These are phyloP conservation scores for Cerceris rybyensis DNA, from an alignment of 2,888 invertebrate species.

Conservation along the genomic window DNA sequence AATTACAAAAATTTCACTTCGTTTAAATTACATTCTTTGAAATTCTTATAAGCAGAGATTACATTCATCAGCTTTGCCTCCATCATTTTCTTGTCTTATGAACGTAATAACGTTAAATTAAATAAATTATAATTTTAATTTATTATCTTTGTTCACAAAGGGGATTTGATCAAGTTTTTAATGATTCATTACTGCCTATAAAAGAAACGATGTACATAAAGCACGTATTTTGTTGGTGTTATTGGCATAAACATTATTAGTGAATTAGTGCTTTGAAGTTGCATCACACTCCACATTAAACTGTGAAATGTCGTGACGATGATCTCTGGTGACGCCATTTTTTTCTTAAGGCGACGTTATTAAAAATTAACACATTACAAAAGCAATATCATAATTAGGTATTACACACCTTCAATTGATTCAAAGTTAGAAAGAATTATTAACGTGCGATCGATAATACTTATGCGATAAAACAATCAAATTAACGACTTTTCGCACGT, in stretches of 20 bases:
- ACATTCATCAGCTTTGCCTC: too few species aligned
- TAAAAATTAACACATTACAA: too few species aligned
- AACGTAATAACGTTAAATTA: too few species aligned
- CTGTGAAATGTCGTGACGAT: slow-evolving; percentile 13
- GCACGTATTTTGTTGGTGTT: slow-evolving; percentile 20
- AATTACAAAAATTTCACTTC: too few species aligned
- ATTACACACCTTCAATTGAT: not conserved
- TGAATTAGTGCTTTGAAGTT: slow-evolving; percentile 12
- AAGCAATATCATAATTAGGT: too few species aligned
- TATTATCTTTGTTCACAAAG: not conserved
- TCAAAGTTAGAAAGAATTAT: not conserved
- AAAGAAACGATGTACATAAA: slow-evolving; percentile 27
- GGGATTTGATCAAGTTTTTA: slow-evolving; percentile 8
- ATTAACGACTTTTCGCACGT: too few species aligned
- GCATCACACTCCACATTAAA: not conserved
- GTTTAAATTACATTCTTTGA: too few species aligned
- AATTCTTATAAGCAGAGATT: too few species aligned
- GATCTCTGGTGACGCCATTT: not conserved
- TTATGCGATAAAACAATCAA: too few species aligned
- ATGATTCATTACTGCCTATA: slow-evolving; percentile 15
- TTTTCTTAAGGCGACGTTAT: too few species aligned
- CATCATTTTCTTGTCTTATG: too few species aligned
- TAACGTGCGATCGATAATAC: not conserved
- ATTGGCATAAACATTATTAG: slow-evolving; percentile 41
- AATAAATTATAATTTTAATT: too few species aligned